Percentiles rank a stretch among this genome's conserved stretches.
Evolutionary conservation across 2,888 invertebrate species (phyloP).

Genomic region (Pinctada fucata): DNA sequence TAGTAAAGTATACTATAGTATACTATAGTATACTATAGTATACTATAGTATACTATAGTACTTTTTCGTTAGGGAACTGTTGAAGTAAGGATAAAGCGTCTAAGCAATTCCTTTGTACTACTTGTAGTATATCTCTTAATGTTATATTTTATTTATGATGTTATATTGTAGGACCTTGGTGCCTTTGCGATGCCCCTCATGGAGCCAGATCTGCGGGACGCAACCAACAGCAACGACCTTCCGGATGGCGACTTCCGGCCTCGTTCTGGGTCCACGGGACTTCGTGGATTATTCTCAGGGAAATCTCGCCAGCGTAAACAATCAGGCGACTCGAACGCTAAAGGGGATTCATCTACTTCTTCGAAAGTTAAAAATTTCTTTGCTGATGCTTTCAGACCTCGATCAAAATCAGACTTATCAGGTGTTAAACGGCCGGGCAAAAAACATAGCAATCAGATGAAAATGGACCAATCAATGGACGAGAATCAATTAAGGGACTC

Average conservation of each 20-base stretch:
- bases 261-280: constrained; percentile 67
- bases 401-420: constrained; percentile 74
- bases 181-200: constrained; percentile 74
- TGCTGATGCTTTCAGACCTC: constrained; percentile 67
- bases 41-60: no score
- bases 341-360: constrained; percentile 53
- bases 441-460: constrained; percentile 48
- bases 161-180: constrained; percentile 72
- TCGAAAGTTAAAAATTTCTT: constrained; percentile 72
- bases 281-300: constrained; percentile 59
- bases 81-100: no score
- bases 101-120: no score
- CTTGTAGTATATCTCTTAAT: neutral
- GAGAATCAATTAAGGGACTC: constrained; percentile 57
- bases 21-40: no score
- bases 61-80: no score
- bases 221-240: constrained; percentile 53
- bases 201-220: constrained; percentile 52
- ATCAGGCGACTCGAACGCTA: constrained; percentile 61
- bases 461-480: constrained; percentile 66
- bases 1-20: no score
- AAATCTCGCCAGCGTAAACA: constrained; percentile 64
- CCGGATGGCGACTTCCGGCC: constrained; percentile 66
- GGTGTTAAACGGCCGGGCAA: constrained; percentile 69
- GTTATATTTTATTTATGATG: neutral